phyloP scores from a whole-genome alignment of 2,888 invertebrate species.

The Tetanocera ferruginea region DNA sequence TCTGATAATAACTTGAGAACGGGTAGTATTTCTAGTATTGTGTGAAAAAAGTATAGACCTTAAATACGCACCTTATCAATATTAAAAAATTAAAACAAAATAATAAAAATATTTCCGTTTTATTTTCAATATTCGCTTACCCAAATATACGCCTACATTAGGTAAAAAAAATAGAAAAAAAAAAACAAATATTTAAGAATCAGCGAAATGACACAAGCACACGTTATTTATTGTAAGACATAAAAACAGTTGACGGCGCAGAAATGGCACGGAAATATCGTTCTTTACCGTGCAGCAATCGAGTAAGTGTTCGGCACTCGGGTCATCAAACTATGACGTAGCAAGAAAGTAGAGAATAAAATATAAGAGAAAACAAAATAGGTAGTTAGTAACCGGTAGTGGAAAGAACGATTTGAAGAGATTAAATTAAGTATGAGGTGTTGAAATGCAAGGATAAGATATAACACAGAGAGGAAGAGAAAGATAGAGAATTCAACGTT shows the following conservation, averaged over 20 bases:
- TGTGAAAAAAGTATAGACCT: no score
- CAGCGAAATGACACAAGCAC: background rate
- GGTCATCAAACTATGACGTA: conserved; percentile 64
- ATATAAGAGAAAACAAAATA: background rate
- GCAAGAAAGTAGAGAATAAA: conserved; percentile 37
- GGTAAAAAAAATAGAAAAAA: background rate
- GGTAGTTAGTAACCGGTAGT: background rate
- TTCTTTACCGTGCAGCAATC: no score
- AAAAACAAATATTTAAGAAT: background rate
- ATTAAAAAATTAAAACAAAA: no score
- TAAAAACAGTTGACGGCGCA: conserved; percentile 58
- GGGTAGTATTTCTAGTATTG: no score
- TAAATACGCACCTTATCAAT: no score
- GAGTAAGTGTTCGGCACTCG: background rate
- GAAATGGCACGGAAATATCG: conserved; percentile 34
- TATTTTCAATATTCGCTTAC: no score
- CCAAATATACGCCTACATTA: background rate
- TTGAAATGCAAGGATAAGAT: background rate
- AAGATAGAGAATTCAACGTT: background rate
- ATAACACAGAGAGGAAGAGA: background rate
- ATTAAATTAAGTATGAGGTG: background rate
- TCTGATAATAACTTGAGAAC: no score
- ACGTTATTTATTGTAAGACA: conserved; percentile 6
- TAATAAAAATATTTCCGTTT: no score
- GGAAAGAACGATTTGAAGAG: background rate